These are phyloP conservation scores for Apogon hyalosoma DNA, from an alignment of 2,797 vertebrate genomes.

Conservation along the genomic window DNA sequence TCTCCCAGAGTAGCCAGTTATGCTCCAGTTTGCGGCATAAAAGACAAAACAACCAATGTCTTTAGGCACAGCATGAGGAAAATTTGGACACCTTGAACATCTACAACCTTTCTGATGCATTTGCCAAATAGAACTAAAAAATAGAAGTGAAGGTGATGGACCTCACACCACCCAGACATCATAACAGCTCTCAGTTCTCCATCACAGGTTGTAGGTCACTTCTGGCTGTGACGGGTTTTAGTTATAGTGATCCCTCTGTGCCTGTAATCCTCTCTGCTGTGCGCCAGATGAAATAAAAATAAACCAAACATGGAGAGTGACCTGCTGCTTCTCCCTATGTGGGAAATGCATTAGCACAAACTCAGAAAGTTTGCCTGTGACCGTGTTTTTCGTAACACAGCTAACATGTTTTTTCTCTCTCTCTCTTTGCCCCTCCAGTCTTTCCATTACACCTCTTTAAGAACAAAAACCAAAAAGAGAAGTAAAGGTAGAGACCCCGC, in stretches of 20 bases:
- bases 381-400: neutral
- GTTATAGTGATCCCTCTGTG: constrained; percentile 31
- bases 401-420: constrained; percentile 38
- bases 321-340: constrained; percentile 11
- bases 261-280: constrained; percentile 53
- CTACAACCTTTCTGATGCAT: neutral
- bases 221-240: constrained; percentile 38
- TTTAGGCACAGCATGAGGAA: neutral
- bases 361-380: constrained; percentile 1
- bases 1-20: no score
- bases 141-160: constrained; percentile 1
- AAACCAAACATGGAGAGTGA: constrained; percentile 26
- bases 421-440: constrained; percentile 74
- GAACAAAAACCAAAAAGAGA: constrained; percentile 93
- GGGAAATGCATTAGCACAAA: constrained; percentile 11
- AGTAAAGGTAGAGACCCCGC: constrained; percentile 86
- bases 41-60: neutral
- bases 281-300: constrained; percentile 41
- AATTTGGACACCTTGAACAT: neutral
- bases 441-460: constrained; percentile 91
- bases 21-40: no score
- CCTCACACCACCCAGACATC: neutral
- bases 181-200: constrained; percentile 22
- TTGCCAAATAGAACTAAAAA: constrained; percentile 9
- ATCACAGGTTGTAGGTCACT: constrained; percentile 54